phyloP scores from a whole-genome alignment of 2,113 vertebrate genomes.

The Grantiella picta region DNA sequence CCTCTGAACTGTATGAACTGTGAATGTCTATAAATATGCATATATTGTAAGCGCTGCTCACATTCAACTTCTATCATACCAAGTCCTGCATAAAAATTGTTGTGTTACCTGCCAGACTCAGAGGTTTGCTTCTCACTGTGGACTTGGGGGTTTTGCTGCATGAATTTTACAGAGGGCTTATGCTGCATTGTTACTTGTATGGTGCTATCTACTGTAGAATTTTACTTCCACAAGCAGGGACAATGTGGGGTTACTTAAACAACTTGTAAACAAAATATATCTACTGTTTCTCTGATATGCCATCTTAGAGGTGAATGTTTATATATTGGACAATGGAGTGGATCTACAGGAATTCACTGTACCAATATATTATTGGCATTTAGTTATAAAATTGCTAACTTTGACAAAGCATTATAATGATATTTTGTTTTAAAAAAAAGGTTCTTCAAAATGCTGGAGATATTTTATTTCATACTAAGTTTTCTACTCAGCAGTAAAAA shows the following conservation, averaged over 20 bases:
- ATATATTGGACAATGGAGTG: not conserved
- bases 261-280: not conserved
- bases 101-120: not conserved
- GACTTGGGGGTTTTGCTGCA: not conserved
- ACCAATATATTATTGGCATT: not conserved
- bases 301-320: not conserved
- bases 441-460: not conserved
- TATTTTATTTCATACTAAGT: not conserved
- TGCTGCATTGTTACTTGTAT: fast-evolving
- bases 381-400: not conserved
- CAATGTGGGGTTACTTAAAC: not conserved
- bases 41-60: not conserved
- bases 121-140: not conserved
- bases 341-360: not conserved
- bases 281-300: not conserved
- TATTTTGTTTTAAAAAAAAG: not conserved
- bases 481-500: not conserved
- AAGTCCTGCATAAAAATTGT: not conserved
- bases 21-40: not conserved
- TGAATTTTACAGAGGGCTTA: not conserved
- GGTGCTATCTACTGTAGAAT: not conserved
- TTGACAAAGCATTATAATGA: not conserved
- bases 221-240: not conserved
- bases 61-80: not conserved
- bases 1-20: not conserved